phyloP scores from a whole-genome alignment of 2,888 invertebrate species.

The Philereme vetulata region DNA sequence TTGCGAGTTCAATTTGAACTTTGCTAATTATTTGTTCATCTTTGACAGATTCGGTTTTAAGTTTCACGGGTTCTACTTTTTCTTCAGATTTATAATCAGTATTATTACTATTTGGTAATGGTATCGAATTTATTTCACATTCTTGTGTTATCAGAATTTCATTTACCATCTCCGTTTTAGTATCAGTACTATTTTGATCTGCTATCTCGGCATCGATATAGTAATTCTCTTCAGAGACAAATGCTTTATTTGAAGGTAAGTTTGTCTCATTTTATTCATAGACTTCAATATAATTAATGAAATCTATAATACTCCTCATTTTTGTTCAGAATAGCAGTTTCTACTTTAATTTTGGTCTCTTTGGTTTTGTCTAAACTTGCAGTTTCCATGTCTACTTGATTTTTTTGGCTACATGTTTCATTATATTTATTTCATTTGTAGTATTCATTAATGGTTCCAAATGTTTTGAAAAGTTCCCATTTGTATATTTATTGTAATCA shows the following conservation, averaged over 20 bases:
- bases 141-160: not conserved
- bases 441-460: too few species aligned
- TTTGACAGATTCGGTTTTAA: not conserved
- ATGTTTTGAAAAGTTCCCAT: too few species aligned
- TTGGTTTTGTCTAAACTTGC: not conserved
- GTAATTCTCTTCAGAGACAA: not conserved
- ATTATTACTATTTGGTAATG: not conserved
- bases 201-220: not conserved
- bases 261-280: not conserved
- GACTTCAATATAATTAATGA: not conserved
- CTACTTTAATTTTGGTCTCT: not conserved
- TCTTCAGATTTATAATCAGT: not conserved
- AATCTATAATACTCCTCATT: not conserved
- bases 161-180: constrained; percentile 3
- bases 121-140: constrained; percentile 7
- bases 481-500: too few species aligned
- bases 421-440: too few species aligned
- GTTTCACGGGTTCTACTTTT: not conserved
- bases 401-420: not conserved
- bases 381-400: not conserved
- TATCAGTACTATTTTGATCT: not conserved
- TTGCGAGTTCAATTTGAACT: not conserved
- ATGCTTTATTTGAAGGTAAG: not conserved
- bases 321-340: not conserved
- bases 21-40: not conserved